phyloP scores from a whole-genome alignment of 1,140 invertebrate genomes.

The Carcinoscorpius rotundicauda region DNA sequence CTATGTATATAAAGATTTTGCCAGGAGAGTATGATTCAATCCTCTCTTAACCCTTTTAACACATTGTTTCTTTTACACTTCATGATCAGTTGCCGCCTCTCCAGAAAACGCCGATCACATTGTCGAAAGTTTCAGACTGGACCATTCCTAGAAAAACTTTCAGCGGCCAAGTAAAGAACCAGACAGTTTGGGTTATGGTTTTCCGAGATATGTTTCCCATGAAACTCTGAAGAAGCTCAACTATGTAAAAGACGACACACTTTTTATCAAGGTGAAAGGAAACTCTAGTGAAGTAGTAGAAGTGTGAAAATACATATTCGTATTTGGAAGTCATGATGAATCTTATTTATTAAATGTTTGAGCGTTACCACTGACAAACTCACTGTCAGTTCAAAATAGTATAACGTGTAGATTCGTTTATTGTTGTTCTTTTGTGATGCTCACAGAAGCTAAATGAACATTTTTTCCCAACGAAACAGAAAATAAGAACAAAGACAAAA shows the following conservation, averaged over 20 bases:
- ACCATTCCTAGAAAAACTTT: slow-evolving; percentile 91
- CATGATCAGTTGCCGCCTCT: slow-evolving; percentile 67
- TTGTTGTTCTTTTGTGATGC: no score
- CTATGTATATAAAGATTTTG: slow-evolving; percentile 85
- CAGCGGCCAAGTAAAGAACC: slow-evolving; percentile 78
- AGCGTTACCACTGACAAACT: no score
- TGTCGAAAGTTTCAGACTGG: slow-evolving; percentile 82
- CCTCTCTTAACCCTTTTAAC: slow-evolving; percentile 85
- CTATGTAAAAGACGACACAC: slow-evolving; percentile 79
- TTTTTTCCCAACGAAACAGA: no score
- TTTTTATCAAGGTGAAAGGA: slow-evolving; percentile 83
- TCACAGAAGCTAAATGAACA: no score
- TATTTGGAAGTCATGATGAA: no score
- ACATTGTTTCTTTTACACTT: slow-evolving; percentile 82
- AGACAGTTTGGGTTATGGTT: slow-evolving; percentile 80
- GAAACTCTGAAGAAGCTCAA: slow-evolving; percentile 78
- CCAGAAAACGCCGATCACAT: slow-evolving; percentile 62
- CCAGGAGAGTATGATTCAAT: slow-evolving; percentile 88
- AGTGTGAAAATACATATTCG: slow-evolving; percentile 42
- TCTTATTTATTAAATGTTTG: no score
- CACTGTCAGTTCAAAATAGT: no score
- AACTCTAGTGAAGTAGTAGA: slow-evolving; percentile 85
- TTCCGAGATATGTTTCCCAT: slow-evolving; percentile 83
- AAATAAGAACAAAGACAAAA: no score
- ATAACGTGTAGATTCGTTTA: no score